A percentile compares a stretch with the other conserved stretches of the same genome.
Conservation (phyloP, 2,113 vertebrate genomes). For the Paedocypris sp. region DNA sequence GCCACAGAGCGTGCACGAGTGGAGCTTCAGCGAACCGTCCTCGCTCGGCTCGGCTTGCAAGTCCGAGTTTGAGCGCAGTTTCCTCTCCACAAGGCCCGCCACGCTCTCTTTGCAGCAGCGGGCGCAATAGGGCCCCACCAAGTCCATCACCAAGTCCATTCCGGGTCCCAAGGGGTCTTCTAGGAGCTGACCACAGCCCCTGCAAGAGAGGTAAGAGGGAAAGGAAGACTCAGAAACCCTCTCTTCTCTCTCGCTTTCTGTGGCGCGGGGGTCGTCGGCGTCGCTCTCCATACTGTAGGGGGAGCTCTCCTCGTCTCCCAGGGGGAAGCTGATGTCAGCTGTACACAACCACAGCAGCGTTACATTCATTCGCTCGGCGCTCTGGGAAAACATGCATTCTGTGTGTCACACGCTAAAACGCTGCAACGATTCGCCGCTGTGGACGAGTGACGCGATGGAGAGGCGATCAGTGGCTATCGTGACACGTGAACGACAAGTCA, state of each 20-base stretch:
- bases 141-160: slow-evolving; percentile 55
- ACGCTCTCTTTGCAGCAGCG: slow-evolving; percentile 60
- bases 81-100: slow-evolving; percentile 39
- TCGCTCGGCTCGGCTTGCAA: slow-evolving; percentile 33
- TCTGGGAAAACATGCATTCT: too few species aligned
- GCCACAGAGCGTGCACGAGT: slow-evolving; percentile 84
- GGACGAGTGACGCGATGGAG: too few species aligned
- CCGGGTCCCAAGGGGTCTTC: slow-evolving; percentile 59
- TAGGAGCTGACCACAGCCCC: slow-evolving; percentile 72
- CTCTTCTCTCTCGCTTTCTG: slow-evolving; percentile 54
- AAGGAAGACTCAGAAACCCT: slow-evolving; percentile 48
- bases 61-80: slow-evolving; percentile 38
- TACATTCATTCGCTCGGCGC: too few species aligned
- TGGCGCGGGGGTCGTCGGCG: slow-evolving; percentile 63
- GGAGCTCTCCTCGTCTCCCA: slow-evolving; percentile 80
- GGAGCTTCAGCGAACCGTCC: slow-evolving; percentile 61
- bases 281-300: slow-evolving; percentile 80
- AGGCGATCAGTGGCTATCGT: too few species aligned
- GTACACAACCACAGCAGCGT: slow-evolving; percentile 51
- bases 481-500: too few species aligned
- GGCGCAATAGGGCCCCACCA: slow-evolving; percentile 59
- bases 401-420: too few species aligned
- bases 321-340: slow-evolving; percentile 73
- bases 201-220: slow-evolving; percentile 68
- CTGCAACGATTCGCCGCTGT: too few species aligned